Evolutionary conservation across 30 jellyfish, hydroid and myxozoan genomes (phyloP).

Genomic region (Sanderia malayensis): DNA sequence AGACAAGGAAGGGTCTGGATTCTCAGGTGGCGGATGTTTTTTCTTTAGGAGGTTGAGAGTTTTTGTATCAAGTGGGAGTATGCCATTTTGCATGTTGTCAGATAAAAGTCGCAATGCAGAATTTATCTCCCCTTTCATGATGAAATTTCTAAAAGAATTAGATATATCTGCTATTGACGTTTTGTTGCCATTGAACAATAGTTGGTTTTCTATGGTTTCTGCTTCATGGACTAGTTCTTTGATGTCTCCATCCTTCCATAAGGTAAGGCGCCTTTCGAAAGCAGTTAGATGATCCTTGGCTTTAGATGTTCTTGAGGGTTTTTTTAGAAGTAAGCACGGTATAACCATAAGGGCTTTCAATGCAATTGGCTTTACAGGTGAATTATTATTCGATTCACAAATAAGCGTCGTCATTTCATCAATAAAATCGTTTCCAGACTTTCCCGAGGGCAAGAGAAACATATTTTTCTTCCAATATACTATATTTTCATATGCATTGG

Average conservation of each 20-base stretch:
- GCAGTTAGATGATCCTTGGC: conserved; percentile 15
- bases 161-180: conserved; percentile 7
- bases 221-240: conserved; percentile 25
- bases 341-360: conserved; percentile 21
- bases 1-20: conserved; percentile 1
- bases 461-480: conserved; percentile 10
- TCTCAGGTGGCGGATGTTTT: conserved; percentile 18
- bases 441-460: conserved; percentile 13
- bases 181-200: conserved; percentile 4
- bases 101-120: conserved; percentile 24
- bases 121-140: conserved; percentile 23
- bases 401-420: conserved; percentile 2
- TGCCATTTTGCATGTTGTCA: conserved; percentile 5
- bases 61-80: conserved; percentile 18
- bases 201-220: conserved; percentile 17
- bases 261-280: conserved; percentile 9
- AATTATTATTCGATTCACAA: conserved; percentile 13
- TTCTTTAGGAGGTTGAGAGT: conserved; percentile 6
- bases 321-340: conserved; percentile 14
- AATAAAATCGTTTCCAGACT: conserved; percentile 17
- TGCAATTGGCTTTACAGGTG: conserved; percentile 12
- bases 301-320: conserved; percentile 13
- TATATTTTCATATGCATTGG: not conserved
- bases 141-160: conserved; percentile 19
- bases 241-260: conserved; percentile 13